Evolutionary conservation across 2,888 invertebrate species (phyloP).

Genomic region (Pyrgus malvae): DNA sequence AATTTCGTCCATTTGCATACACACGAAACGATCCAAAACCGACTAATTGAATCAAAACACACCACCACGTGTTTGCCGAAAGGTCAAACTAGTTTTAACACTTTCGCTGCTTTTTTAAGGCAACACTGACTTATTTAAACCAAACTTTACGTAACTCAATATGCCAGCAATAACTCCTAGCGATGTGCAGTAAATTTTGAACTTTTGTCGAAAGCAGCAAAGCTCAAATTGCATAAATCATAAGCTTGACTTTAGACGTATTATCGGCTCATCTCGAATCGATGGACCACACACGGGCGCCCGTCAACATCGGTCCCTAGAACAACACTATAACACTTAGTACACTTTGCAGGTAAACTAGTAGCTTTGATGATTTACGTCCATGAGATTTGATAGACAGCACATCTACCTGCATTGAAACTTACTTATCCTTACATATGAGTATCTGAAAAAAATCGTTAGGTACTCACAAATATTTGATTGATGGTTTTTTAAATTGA

Average conservation of each 20-base stretch:
- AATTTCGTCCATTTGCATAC: constrained; percentile 72
- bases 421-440: too few relatives aligned
- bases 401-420: too few relatives aligned
- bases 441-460: too few relatives aligned
- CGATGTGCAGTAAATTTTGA: constrained; percentile 32
- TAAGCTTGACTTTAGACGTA: constrained; percentile 39
- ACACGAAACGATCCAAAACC: constrained; percentile 41
- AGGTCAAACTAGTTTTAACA: constrained; percentile 66
- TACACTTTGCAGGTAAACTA: constrained; percentile 77
- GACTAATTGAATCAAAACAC: constrained; percentile 48
- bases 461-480: too few relatives aligned
- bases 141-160: constrained; percentile 31
- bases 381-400: constrained; percentile 16
- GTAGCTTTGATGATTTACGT: constrained; percentile 63
- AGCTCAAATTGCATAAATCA: constrained; percentile 40
- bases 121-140: constrained; percentile 64
- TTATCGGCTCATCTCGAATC: constrained; percentile 39
- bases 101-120: constrained; percentile 70
- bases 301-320: constrained; percentile 72
- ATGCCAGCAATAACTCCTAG: constrained; percentile 13
- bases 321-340: constrained; percentile 78
- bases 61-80: constrained; percentile 49
- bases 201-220: constrained; percentile 39
- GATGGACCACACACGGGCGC: constrained; percentile 76
- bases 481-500: too few relatives aligned